Evolutionary conservation across 1,140 invertebrate genomes (phyloP).

Genomic region (Bactericera cockerelli): DNA sequence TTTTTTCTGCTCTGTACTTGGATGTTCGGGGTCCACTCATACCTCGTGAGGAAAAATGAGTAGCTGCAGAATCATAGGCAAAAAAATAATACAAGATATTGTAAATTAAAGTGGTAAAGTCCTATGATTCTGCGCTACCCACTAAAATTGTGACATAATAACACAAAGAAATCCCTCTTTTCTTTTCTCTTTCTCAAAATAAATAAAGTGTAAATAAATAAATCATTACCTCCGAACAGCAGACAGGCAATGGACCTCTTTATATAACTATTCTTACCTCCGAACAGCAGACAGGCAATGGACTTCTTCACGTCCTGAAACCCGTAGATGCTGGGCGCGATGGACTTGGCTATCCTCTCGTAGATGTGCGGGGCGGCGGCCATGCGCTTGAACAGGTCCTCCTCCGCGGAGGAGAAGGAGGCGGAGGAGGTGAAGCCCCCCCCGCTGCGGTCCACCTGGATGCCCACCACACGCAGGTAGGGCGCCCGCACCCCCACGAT

Average conservation of each 20-base stretch:
- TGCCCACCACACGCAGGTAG: slow-evolving; percentile 87
- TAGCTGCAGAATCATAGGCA: too few relatives aligned
- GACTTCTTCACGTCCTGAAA: slow-evolving; percentile 93
- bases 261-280: too few relatives aligned
- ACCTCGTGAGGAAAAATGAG: too few relatives aligned
- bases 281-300: slow-evolving; percentile 89
- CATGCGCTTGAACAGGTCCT: slow-evolving; percentile 77
- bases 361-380: slow-evolving; percentile 75
- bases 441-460: slow-evolving; percentile 70
- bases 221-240: slow-evolving; percentile 81
- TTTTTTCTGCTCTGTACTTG: too few relatives aligned
- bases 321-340: slow-evolving; percentile 96
- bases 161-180: too few relatives aligned
- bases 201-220: too few relatives aligned
- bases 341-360: slow-evolving; percentile 74
- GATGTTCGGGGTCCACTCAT: too few relatives aligned
- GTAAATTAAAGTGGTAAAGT: too few relatives aligned
- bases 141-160: too few relatives aligned
- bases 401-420: slow-evolving; percentile 63
- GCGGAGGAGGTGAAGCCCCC: slow-evolving; percentile 42
- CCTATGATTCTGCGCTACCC: too few relatives aligned
- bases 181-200: too few relatives aligned
- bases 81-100: too few relatives aligned
- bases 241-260: slow-evolving; percentile 95
- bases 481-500: slow-evolving; percentile 84